Evolutionary conservation across 2,113 vertebrate genomes (phyloP).

Genomic region (Dolichotis patagonum): DNA sequence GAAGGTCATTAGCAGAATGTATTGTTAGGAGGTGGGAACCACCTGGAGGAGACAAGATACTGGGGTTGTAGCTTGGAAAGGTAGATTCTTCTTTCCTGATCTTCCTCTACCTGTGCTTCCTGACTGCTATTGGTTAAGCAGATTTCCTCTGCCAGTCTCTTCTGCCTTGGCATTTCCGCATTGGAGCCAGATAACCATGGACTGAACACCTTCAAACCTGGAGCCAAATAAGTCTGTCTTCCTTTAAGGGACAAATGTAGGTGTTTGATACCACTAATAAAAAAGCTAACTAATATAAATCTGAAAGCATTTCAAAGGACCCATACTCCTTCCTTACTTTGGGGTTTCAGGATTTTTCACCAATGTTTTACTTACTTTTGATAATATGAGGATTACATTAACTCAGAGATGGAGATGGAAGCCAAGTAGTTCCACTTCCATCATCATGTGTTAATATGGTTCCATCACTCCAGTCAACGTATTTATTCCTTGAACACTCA

Average conservation of each 20-base stretch:
- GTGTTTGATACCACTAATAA: neutral
- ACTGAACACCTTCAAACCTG: neutral
- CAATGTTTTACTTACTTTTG: neutral
- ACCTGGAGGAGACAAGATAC: neutral
- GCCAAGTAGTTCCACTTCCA: neutral
- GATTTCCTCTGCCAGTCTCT: neutral
- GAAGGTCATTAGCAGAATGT: neutral
- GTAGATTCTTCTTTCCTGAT: neutral
- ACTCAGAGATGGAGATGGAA: neutral
- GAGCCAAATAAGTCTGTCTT: neutral
- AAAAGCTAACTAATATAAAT: neutral
- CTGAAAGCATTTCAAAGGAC: neutral
- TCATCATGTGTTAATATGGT: neutral
- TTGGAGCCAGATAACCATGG: neutral
- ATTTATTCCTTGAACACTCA: neutral
- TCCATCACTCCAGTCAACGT: neutral
- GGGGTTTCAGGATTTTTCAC: neutral
- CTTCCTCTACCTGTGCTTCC: neutral
- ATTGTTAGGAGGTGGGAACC: neutral
- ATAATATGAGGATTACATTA: neutral
- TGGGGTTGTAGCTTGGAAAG: neutral
- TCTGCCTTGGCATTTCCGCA: neutral
- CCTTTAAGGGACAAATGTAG: neutral
- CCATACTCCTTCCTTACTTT: constrained; percentile 14
- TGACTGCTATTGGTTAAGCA: neutral